Evolutionary conservation across 2,113 vertebrate genomes (phyloP), one percentile per base, ranked within the genome.

Genomic region (Tonatia bakeri): DNA sequence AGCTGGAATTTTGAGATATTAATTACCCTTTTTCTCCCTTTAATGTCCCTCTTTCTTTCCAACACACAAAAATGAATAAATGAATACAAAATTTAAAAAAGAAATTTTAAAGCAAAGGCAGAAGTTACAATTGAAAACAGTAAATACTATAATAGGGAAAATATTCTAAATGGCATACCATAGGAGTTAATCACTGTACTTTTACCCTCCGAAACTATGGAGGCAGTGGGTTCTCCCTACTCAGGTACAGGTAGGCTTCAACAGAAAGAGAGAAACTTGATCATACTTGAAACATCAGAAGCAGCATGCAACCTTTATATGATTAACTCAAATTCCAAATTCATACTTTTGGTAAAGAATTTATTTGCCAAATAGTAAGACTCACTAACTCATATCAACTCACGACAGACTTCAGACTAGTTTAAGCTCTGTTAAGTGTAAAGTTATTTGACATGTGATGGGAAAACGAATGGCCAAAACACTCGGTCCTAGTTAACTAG

Each of bases 171-270:
- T 95, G 97, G 97, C 98, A 97, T 98, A 98, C 98, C 98, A 98
- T 85, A 97, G 81, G 81, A 97, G 97, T 98, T 98, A 98, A 98
- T 98, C 97, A 98, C 97, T 98, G 98, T 95, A 98, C 97, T 98
- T 98, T 98, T 98, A 98, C 98, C 98, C 98, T 98, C 98, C 81
- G 79, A 98, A 98, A 98, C 97, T 97, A 98, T n/a, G 97, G 98
- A 98, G 98, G 98, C 97, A 98, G 98, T 91, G 97, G 97, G 65
- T 95, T 98, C 97, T 97, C 97, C 98, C 98, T 98, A 97, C 94
- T 98, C 98, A 97, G 98, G 97, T 97, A 98, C 97, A 95, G 95
- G 98, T 52, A 96, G 98, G 98, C 98, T 98, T 98, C 98, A 98
- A 98, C 87, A 98, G 96, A 98, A 98, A 98, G 97, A 98, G 97